These are phyloP conservation scores for Picathartes gymnocephalus DNA, from an alignment of 2,113 vertebrate genomes.

Conservation along the genomic window DNA sequence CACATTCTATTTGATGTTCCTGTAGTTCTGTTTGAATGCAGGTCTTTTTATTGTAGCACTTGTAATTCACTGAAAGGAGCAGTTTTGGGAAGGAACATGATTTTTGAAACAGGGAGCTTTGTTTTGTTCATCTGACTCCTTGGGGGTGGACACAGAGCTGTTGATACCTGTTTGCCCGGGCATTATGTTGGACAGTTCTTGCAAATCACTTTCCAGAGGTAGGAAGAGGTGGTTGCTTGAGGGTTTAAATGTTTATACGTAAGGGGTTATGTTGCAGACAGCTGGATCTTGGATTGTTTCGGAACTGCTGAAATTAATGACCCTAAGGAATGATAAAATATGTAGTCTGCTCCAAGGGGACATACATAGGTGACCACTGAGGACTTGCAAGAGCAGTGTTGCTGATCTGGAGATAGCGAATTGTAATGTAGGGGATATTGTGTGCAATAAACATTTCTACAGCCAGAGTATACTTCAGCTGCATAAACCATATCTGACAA, in stretches of 20 bases:
- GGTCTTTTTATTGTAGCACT: neutral
- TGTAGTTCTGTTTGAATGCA: neutral
- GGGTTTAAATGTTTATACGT: neutral
- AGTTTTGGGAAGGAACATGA: neutral
- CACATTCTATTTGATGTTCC: neutral
- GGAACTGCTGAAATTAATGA: neutral
- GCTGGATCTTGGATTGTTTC: neutral
- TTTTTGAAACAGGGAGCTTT: neutral
- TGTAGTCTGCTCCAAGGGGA: neutral
- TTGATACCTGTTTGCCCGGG: neutral
- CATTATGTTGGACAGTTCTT: neutral
- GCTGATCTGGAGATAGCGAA: neutral
- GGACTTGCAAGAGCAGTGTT: neutral
- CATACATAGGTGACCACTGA: neutral
- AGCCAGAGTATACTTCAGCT: neutral
- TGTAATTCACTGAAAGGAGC: neutral
- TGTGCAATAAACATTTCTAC: neutral
- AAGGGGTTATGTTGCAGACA: neutral
- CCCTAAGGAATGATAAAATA: neutral
- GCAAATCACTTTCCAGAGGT: neutral
- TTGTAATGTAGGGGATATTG: neutral
- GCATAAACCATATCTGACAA: neutral
- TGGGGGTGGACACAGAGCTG: neutral
- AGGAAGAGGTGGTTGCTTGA: neutral
- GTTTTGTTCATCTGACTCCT: neutral